Evolutionary conservation across 2,113 vertebrate genomes (phyloP).

Genomic region (Coptodon rendalli): DNA sequence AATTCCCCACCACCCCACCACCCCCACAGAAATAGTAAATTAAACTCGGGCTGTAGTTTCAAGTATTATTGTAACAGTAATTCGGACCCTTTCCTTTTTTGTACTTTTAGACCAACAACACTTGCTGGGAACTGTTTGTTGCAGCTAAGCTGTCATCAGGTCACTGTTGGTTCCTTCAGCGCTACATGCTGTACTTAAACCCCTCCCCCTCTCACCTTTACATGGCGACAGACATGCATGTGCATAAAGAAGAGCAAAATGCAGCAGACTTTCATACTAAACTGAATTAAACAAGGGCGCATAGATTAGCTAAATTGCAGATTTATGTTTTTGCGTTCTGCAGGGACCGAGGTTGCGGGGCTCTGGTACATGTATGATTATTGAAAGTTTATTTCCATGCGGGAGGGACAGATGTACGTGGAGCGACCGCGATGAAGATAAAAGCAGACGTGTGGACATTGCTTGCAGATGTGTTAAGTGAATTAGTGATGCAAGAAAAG

Average conservation of each 20-base stretch:
- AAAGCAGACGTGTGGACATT: neutral
- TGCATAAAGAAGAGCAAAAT: neutral
- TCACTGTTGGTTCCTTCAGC: neutral
- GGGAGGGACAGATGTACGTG: neutral
- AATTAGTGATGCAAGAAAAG: constrained; percentile 11
- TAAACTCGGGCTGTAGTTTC: neutral
- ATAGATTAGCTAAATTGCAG: neutral
- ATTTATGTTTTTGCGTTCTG: neutral
- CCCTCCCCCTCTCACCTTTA: neutral
- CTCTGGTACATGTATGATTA: neutral
- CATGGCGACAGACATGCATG: neutral
- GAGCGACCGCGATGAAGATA: neutral
- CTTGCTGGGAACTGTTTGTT: neutral
- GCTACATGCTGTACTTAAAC: neutral
- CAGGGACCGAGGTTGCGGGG: accelerated
- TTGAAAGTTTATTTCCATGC: neutral
- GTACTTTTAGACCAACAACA: neutral
- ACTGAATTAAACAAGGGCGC: neutral
- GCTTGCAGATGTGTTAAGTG: neutral
- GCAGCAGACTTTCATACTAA: neutral
- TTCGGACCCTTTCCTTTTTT: neutral
- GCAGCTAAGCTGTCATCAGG: neutral
- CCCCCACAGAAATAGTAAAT: neutral
- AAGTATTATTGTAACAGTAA: neutral
- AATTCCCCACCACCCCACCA: accelerated